Base-by-base conservation (phyloP, 2,797 vertebrate genomes). In the Myotis daubentonii region DNA sequence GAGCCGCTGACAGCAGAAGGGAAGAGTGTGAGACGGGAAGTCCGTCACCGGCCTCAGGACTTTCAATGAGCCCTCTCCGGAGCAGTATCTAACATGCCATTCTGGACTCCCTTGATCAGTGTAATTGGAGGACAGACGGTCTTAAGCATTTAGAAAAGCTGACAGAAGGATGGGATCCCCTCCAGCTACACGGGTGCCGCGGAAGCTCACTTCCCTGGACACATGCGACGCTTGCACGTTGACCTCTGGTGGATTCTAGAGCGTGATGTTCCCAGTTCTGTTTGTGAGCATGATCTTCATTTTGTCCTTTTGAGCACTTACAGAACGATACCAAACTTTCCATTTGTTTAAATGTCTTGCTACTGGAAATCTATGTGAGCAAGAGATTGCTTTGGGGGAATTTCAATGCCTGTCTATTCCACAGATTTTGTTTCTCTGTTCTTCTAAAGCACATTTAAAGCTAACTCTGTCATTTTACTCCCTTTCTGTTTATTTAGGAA, bases 51-150 rank as follows among this genome's bases (percentile, higher is more conserved):
- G 86, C 89, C 84, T 49, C 36, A 36, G 86, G 81, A 88, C 95
- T 94, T 95, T 97, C 95, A 95, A 1, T 65, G 89, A 95, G 94
- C 93, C 38, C 84, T 84, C 84, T 97, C 89, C 41, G 53, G 80
- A 95, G 94, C 13, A 0, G 91, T 94, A 5, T 1, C 89, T 87
- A 10, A 25, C 4, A 36, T 92, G 93, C 93, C 90, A 51, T 92
- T 89, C 91, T 97, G 96, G 97, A 95, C 97, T 98, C 96, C 93
- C 83, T 96, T 1, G 28, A 95, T 97, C 97, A 96, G 93, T 97
- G 98, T 98, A 98, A 97, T 96, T 97, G 96, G 95, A 97, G 96
- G 95, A 97, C 95, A 97, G 93, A 92, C 84, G 82, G 86, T 97
- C 94, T 98, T 97, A 94, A 97, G 81, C 91, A 88, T 97, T 97